Percentiles rank a stretch among this genome's conserved stretches.
These are phyloP conservation scores for Tangara arthus DNA, from an alignment of 2,797 vertebrate genomes.

Conservation along the genomic window DNA sequence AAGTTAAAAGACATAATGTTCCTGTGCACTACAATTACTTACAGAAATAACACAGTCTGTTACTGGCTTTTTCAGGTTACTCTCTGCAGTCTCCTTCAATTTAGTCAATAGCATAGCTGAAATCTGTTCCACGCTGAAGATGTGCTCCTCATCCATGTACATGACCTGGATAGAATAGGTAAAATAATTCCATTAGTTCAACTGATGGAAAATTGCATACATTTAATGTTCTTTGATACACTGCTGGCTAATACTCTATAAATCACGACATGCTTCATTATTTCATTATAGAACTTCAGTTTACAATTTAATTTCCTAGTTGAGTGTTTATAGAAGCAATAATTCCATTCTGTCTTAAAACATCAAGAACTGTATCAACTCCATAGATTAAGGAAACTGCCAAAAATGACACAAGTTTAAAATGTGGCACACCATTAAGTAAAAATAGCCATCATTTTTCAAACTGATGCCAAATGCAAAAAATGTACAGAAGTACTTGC, in stretches of 20 bases:
- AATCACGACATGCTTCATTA: not conserved
- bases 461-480: not conserved
- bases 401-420: not conserved
- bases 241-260: not conserved
- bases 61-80: conserved; percentile 81
- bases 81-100: conserved; percentile 82
- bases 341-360: not conserved
- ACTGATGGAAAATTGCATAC: not conserved
- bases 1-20: not conserved
- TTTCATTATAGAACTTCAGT: not conserved
- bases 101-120: conserved; percentile 84
- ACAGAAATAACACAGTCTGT: conserved; percentile 85
- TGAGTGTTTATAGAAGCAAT: not conserved
- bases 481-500: not conserved
- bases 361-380: not conserved
- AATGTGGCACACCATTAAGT: not conserved
- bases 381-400: not conserved
- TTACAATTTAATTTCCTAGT: not conserved
- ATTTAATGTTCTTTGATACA: not conserved
- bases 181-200: not conserved
- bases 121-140: conserved; percentile 81
- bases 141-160: conserved; percentile 81
- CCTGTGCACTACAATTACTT: conserved; percentile 62
- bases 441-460: not conserved
- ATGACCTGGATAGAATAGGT: conserved; percentile 67